Percentiles rank a stretch among this genome's conserved stretches.
phyloP scores from a whole-genome alignment of 2,888 invertebrate genomes.

The Leucophenga maculata region DNA sequence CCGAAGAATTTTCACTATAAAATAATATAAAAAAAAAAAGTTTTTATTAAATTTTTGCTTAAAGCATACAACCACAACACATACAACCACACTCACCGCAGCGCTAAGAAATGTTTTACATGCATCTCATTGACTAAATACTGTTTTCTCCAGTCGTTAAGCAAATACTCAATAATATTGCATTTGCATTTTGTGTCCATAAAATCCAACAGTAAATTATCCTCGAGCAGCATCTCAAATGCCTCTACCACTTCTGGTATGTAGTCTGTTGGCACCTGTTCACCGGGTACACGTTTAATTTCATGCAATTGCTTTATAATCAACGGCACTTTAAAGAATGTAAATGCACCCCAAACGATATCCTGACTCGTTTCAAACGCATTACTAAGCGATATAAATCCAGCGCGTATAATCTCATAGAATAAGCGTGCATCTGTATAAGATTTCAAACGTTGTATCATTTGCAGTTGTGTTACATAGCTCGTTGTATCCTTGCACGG shows the following conservation, averaged over 20 bases:
- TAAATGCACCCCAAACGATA: conserved; percentile 94
- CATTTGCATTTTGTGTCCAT: conserved; percentile 92
- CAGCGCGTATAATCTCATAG: conserved; percentile 90
- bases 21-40: not conserved
- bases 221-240: conserved; percentile 87
- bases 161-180: conserved; percentile 86
- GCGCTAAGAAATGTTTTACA: conserved; percentile 79
- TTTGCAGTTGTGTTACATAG: conserved; percentile 85
- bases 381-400: conserved; percentile 91
- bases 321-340: conserved; percentile 91
- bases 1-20: conserved; percentile 76
- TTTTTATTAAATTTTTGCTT: no score
- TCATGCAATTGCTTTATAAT: conserved; percentile 82
- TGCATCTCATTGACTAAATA: conserved; percentile 86
- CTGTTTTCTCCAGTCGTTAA: conserved; percentile 86
- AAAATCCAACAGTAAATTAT: conserved; percentile 87
- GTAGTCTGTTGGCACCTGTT: conserved; percentile 74
- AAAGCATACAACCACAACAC: not conserved
- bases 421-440: conserved; percentile 86
- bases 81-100: conserved; percentile 64
- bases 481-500: conserved; percentile 88
- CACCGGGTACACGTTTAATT: conserved; percentile 68
- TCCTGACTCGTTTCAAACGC: conserved; percentile 88
- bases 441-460: conserved; percentile 88
- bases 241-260: conserved; percentile 86